Evolutionary conservation across 2,888 invertebrate species (phyloP), one percentile per base, ranked within the genome.

Genomic region (Napeogenes sylphis): DNA sequence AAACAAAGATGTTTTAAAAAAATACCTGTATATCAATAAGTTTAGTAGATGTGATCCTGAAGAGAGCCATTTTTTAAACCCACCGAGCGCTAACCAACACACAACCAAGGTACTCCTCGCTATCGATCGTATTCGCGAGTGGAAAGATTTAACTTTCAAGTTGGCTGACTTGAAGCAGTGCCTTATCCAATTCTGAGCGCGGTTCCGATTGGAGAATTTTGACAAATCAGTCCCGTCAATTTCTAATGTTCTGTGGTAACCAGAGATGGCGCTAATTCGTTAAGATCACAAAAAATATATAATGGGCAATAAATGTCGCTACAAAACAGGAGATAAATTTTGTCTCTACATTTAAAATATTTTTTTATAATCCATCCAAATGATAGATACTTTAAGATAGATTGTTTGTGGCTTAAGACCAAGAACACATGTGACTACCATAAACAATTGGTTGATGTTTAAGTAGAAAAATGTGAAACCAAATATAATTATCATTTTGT

Each of bases 11-110:
- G 47, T 45, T 65, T 76, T 71, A 54, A 55, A 30, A 8, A 30
- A 21, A 83, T 83, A 93, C 93, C 92, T 93, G 93, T 80, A 92
- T 87, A 82, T 94, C 94, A 72, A 88, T 83, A 77, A 94, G 82
- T 90, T 90, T 92, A 71, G 91, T 87, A 73, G 93, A 88, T 73
- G 93, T 91, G 82, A 94, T 91, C 85, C 93, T 93, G 87, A 92
- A 93, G 79, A 94, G 85, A 83, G 93, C 92, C 94, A 94, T 94
- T 85, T 30, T 83, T 82, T 82, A 75, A 79, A 70, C 82, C 82
- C 82, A 76, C 83, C 82, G 80, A 83, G 79, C 79, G 80, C 72
- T 68, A 70, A 68, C 79, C 79, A 80, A 74, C 81, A 81, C 82
- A 72, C 77, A 75, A 71, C 71, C 75, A 71, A 71, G 61, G 67